phyloP scores from a whole-genome alignment of 2,113 vertebrate genomes.

The Nettapus auritus region DNA sequence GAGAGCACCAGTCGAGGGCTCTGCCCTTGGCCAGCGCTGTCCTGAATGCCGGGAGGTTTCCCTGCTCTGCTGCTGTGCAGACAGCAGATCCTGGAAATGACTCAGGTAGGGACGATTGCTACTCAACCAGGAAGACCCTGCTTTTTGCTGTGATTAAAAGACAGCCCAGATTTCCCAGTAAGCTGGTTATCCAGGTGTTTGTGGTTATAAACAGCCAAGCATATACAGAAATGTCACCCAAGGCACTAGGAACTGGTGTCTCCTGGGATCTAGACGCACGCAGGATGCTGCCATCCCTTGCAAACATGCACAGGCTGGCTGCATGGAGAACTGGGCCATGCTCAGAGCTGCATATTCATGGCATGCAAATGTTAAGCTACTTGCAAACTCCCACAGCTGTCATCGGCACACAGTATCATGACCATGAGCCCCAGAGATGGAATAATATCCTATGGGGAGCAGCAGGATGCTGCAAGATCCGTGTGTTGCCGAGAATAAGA shows the following conservation, averaged over 20 bases:
- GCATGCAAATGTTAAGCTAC: conserved; percentile 50
- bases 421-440: conserved; percentile 27
- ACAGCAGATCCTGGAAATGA: conserved; percentile 27
- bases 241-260: background rate
- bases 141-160: conserved; percentile 31
- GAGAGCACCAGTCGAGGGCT: background rate
- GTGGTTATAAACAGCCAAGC: background rate
- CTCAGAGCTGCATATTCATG: conserved; percentile 57
- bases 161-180: background rate
- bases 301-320: conserved; percentile 13
- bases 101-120: conserved; percentile 4
- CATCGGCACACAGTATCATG: background rate
- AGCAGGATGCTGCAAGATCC: conserved; percentile 8
- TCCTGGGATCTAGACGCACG: background rate
- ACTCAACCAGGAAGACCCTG: background rate
- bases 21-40: conserved; percentile 5
- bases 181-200: background rate
- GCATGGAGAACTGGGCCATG: conserved; percentile 45
- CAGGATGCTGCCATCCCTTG: conserved; percentile 19
- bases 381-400: conserved; percentile 54
- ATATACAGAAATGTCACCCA: background rate
- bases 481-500: background rate
- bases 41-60: background rate
- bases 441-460: conserved; percentile 11
- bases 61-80: background rate